Evolutionary conservation across 2,888 invertebrate species (phyloP).

Genomic region (Plagiodera versicolora): DNA sequence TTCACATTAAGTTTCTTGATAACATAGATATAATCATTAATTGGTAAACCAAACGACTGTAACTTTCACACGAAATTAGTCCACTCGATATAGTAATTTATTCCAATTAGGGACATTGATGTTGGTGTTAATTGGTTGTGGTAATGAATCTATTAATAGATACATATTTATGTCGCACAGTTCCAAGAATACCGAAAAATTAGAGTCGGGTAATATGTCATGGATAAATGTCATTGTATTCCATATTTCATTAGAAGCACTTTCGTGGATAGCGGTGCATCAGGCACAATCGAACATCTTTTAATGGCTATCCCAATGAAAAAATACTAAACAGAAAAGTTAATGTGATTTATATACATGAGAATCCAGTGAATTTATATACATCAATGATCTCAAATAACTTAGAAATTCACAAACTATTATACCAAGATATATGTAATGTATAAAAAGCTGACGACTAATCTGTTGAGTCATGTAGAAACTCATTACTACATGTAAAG

Average conservation of each 20-base stretch:
- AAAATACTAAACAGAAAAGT: too few species aligned
- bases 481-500: too few species aligned
- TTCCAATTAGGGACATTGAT: constrained; percentile 12
- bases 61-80: constrained; percentile 26
- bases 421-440: too few species aligned
- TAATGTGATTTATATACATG: too few species aligned
- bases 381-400: too few species aligned
- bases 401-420: too few species aligned
- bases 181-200: background rate
- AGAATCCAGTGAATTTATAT: too few species aligned
- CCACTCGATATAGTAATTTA: constrained; percentile 17
- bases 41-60: constrained; percentile 11
- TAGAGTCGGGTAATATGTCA: too few species aligned
- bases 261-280: background rate
- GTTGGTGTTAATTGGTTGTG: constrained; percentile 6
- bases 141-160: constrained; percentile 13
- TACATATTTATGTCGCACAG: background rate
- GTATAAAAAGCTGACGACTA: too few species aligned
- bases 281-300: too few species aligned
- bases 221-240: background rate
- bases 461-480: too few species aligned
- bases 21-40: constrained; percentile 15
- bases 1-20: background rate
- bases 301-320: too few species aligned
- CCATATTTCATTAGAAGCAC: background rate